phyloP scores from a whole-genome alignment of 1,140 invertebrate species.

The Drosophila truncata region DNA sequence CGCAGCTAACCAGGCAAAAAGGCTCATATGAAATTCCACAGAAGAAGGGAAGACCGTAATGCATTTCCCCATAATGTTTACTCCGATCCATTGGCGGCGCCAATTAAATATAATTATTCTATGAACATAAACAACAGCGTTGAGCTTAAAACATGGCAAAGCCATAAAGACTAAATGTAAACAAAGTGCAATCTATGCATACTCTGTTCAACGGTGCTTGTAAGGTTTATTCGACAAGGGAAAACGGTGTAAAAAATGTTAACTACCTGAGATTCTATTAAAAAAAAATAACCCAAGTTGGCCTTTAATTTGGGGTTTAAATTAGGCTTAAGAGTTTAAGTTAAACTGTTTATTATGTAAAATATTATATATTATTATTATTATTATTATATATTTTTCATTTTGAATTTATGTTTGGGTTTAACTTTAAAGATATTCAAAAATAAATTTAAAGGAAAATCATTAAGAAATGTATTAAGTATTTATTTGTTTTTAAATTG shows the following conservation, averaged over 20 bases:
- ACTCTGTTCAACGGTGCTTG: background rate
- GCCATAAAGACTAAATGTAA: slow-evolving; percentile 69
- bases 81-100: slow-evolving; percentile 44
- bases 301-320: background rate
- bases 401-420: no score
- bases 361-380: no score
- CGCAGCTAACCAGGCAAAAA: slow-evolving; percentile 16
- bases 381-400: no score
- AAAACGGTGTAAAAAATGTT: background rate
- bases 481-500: background rate
- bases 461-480: no score
- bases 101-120: slow-evolving; percentile 78
- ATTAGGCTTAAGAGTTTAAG: background rate
- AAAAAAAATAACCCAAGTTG: background rate
- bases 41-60: slow-evolving; percentile 29
- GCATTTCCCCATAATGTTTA: slow-evolving; percentile 50
- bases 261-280: background rate
- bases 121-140: slow-evolving; percentile 38
- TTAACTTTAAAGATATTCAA: background rate
- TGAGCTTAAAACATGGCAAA: slow-evolving; percentile 60
- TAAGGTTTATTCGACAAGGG: background rate
- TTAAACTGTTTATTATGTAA: background rate
- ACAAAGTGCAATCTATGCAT: slow-evolving; percentile 62
- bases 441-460: background rate
- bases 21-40: slow-evolving; percentile 31